A percentile compares a stretch with the other conserved stretches of the same genome.
Evolutionary conservation across 2,797 vertebrate genomes (phyloP).

Genomic region (Enteromius paludinosus): DNA sequence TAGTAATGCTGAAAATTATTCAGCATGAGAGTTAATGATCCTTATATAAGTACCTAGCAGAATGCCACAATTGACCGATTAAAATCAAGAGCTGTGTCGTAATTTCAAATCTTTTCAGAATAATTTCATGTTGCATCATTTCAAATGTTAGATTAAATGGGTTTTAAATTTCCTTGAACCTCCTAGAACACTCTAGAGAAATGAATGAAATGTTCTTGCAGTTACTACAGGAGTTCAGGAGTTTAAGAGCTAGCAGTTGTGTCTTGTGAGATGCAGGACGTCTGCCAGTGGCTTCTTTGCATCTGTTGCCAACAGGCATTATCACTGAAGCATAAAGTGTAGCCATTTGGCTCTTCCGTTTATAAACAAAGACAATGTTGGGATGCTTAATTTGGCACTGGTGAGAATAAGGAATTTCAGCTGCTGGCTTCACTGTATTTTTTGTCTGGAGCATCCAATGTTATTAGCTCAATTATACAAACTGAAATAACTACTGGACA

Average conservation of each 20-base stretch:
- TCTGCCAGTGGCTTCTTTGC: conserved; percentile 30
- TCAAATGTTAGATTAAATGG: background rate
- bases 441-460: background rate
- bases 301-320: conserved; percentile 31
- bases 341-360: conserved; percentile 15
- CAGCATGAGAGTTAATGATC: background rate
- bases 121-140: background rate
- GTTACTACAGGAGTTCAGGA: conserved; percentile 2
- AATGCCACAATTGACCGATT: background rate
- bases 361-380: conserved; percentile 9
- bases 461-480: conserved; percentile 2
- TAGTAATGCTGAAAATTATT: background rate
- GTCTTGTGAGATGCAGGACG: conserved; percentile 9
- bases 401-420: conserved; percentile 19
- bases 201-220: background rate
- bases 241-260: conserved; percentile 23
- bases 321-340: conserved; percentile 27
- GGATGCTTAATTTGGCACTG: conserved; percentile 8
- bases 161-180: background rate
- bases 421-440: background rate
- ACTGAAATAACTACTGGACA: background rate
- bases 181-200: background rate
- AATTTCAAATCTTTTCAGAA: background rate
- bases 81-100: background rate
- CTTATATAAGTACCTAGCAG: background rate